These are phyloP conservation scores for Girardia tigrina DNA, from an alignment of 2,888 invertebrate genomes.

Conservation along the genomic window DNA sequence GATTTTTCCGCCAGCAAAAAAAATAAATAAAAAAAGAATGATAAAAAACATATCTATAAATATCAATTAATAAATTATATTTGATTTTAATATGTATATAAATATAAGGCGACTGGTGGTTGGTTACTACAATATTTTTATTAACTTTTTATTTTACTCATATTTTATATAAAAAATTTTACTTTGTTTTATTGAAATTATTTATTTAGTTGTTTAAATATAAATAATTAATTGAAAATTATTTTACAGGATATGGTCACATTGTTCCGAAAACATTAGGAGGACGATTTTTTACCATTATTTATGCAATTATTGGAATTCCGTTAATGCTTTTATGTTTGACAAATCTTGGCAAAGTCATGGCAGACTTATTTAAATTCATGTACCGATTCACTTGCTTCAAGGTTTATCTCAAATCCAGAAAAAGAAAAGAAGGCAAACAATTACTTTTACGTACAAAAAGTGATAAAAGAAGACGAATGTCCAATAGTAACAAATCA, in stretches of 20 bases:
- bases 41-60: too few relatives aligned
- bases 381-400: constrained; percentile 42
- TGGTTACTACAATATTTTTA: too few relatives aligned
- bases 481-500: background rate
- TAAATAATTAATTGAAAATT: too few relatives aligned
- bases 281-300: constrained; percentile 50
- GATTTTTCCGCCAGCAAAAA: too few relatives aligned
- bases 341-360: constrained; percentile 53
- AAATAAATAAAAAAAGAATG: too few relatives aligned
- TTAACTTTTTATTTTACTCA: too few relatives aligned
- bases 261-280: constrained; percentile 49
- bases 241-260: constrained; percentile 47
- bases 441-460: background rate
- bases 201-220: too few relatives aligned
- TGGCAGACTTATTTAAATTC: constrained; percentile 53
- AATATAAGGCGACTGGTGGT: too few relatives aligned
- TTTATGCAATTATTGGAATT: constrained; percentile 51
- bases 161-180: too few relatives aligned
- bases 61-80: too few relatives aligned
- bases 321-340: constrained; percentile 53
- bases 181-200: too few relatives aligned
- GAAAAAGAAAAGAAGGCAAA: background rate
- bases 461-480: background rate
- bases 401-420: constrained; percentile 2
- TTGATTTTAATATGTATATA: too few relatives aligned